Evolutionary conservation across 2,888 invertebrate genomes (phyloP).

Genomic region (Archaeoteleia sp.): DNA sequence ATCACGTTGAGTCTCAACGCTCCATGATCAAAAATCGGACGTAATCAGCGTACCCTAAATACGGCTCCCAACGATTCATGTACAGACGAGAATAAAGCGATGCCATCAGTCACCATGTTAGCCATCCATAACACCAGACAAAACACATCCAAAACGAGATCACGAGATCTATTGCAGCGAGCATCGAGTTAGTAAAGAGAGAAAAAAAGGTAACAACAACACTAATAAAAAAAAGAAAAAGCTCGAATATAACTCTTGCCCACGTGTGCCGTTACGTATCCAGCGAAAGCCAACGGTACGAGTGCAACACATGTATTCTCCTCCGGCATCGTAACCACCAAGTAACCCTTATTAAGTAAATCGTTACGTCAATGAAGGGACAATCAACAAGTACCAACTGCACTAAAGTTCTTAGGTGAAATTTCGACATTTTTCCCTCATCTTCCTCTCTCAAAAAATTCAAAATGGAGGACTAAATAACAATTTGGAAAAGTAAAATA

Average conservation of each 20-base stretch:
- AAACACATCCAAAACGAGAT: constrained; percentile 66
- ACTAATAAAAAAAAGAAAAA: constrained; percentile 27
- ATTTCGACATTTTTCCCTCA: neutral
- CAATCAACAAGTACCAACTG: constrained; percentile 44
- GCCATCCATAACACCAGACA: constrained; percentile 71
- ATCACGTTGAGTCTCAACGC: too few species aligned
- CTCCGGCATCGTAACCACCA: constrained; percentile 49
- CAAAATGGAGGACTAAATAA: neutral
- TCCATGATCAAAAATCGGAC: too few species aligned
- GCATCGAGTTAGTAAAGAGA: constrained; percentile 58
- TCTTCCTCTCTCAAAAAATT: too few species aligned
- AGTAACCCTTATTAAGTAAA: constrained; percentile 40
- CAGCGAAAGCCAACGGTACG: constrained; percentile 68
- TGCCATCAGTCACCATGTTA: constrained; percentile 66
- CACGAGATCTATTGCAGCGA: constrained; percentile 52
- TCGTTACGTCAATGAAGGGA: constrained; percentile 37
- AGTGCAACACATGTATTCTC: constrained; percentile 55
- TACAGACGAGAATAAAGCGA: constrained; percentile 50
- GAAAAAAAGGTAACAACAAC: constrained; percentile 47
- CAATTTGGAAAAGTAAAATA: neutral
- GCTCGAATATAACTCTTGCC: constrained; percentile 55
- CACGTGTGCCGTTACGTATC: constrained; percentile 62
- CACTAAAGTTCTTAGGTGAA: constrained; percentile 34
- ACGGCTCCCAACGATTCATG: constrained; percentile 19
- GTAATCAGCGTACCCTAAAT: constrained; percentile 5